Evolutionary conservation across 2,113 vertebrate genomes (phyloP).

Genomic region (Heterochromis multidens): DNA sequence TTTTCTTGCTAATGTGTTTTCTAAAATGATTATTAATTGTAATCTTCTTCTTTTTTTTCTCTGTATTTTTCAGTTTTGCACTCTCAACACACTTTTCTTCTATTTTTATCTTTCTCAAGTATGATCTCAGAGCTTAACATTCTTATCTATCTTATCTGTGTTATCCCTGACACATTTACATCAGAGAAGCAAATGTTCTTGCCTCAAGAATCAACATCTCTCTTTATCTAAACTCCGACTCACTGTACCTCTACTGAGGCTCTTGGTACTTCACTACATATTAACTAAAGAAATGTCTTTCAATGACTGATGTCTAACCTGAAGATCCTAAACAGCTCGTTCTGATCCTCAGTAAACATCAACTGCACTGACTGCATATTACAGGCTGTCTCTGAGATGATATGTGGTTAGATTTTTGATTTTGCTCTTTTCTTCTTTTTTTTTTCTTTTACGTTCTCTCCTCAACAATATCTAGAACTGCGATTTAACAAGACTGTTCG

Average conservation of each 20-base stretch:
- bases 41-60: neutral
- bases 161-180: neutral
- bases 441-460: neutral
- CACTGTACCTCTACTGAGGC: neutral
- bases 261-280: neutral
- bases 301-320: neutral
- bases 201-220: neutral
- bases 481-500: slow-evolving; percentile 92
- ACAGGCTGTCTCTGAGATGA: slow-evolving; percentile 40
- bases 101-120: slow-evolving; percentile 10
- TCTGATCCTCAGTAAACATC: neutral
- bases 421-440: neutral
- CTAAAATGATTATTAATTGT: neutral
- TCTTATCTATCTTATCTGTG: neutral
- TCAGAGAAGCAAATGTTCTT: neutral
- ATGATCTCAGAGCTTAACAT: slow-evolving; percentile 42
- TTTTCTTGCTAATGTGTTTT: neutral
- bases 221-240: neutral
- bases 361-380: neutral
- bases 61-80: neutral
- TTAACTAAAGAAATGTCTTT: neutral
- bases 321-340: neutral
- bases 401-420: slow-evolving; percentile 8
- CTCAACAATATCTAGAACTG: slow-evolving; percentile 90
- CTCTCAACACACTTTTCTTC: neutral